These are phyloP conservation scores for Ophioninae sp. DNA, from an alignment of 2,888 invertebrate genomes.

Conservation along the genomic window DNA sequence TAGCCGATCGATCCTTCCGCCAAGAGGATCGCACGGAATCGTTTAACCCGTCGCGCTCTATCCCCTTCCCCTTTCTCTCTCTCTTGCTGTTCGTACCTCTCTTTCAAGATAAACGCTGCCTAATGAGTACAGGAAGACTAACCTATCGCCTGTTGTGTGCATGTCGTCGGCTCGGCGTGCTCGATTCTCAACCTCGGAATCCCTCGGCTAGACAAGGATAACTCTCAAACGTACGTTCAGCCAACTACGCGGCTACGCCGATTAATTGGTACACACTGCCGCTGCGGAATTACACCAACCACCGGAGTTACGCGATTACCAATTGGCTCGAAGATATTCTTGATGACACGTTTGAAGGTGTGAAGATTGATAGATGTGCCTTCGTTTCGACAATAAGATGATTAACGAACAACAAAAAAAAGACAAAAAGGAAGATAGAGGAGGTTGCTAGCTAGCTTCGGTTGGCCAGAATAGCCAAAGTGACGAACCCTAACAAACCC, in stretches of 20 bases:
- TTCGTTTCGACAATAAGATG: no score
- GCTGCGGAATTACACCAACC: neutral
- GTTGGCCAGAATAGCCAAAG: no score
- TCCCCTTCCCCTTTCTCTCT: neutral
- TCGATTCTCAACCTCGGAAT: neutral
- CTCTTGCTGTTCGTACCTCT: neutral
- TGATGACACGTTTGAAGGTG: neutral
- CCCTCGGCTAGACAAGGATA: constrained; percentile 7
- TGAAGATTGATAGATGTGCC: neutral
- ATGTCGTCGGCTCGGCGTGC: constrained; percentile 11
- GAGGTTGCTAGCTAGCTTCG: no score
- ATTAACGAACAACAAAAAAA: no score
- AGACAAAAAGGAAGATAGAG: no score
- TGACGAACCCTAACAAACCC: no score
- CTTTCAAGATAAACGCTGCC: constrained; percentile 63
- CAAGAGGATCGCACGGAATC: constrained; percentile 35
- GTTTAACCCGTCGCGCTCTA: constrained; percentile 34
- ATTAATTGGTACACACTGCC: constrained; percentile 32
- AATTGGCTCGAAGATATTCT: constrained; percentile 11
- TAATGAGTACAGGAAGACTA: constrained; percentile 68
- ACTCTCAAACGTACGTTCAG: neutral
- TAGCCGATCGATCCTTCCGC: constrained; percentile 67
- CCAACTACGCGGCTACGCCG: constrained; percentile 12
- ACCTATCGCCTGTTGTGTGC: constrained; percentile 49
- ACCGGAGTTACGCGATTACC: constrained; percentile 7